Conservation (phyloP, 1,140 invertebrate genomes). For the Calephelis virginiensis region DNA sequence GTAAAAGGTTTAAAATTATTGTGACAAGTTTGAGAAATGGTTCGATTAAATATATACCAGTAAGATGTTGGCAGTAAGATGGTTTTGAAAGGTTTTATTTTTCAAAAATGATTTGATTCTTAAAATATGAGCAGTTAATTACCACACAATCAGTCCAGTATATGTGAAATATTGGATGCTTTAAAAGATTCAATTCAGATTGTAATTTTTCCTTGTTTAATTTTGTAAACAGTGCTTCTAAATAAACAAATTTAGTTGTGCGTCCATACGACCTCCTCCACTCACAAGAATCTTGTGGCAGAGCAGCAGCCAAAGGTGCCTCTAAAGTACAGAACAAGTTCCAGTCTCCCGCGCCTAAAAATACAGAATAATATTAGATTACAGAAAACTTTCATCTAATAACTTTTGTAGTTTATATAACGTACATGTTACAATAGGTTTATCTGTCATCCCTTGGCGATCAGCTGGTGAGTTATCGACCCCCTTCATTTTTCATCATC, state of each 20-base stretch:
- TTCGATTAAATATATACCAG: no score
- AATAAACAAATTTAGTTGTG: constrained; percentile 88
- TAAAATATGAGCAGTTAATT: constrained; percentile 55
- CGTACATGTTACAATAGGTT: constrained; percentile 81
- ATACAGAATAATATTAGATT: constrained; percentile 21
- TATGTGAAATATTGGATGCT: constrained; percentile 94
- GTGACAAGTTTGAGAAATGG: no score
- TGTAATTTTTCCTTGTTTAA: constrained; percentile 86
- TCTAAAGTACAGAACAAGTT: constrained; percentile 91
- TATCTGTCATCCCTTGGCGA: constrained; percentile 75
- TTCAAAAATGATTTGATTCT: background rate
- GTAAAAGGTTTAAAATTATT: no score
- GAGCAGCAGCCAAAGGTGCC: constrained; percentile 85
- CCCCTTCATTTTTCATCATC: constrained; percentile 76
- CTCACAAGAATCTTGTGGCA: constrained; percentile 92
- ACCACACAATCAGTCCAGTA: constrained; percentile 97
- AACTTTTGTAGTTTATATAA: constrained; percentile 27
- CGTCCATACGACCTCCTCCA: constrained; percentile 92
- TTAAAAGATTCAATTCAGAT: constrained; percentile 87
- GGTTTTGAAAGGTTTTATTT: no score
- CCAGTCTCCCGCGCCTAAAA: constrained; percentile 91
- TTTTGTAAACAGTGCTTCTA: constrained; percentile 91
- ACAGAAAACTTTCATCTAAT: background rate
- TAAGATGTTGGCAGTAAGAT: no score
- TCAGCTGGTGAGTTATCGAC: constrained; percentile 64